Base-by-base conservation (phyloP, 2,113 vertebrate species). In the Alosa alosa region DNA sequence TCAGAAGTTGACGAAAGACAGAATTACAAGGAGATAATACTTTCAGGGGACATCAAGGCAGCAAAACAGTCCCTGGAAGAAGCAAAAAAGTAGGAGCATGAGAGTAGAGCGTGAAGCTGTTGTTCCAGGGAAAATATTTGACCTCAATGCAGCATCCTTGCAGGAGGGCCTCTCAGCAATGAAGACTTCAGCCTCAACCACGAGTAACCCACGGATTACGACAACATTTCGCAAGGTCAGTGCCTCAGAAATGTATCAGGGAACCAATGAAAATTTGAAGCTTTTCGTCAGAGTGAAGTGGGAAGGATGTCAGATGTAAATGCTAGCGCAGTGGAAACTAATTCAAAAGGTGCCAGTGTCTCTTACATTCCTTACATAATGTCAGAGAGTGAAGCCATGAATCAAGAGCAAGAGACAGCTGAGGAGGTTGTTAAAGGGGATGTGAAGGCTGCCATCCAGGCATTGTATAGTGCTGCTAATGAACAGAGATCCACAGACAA, bases 181-280 rank as follows among this genome's bases (percentile, higher is more conserved):
- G 94, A 96, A 89, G 92, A 94, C 91, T 13, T 86, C 91, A 25
- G 89, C 91, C 87, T 92, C 92, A 50, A 93, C 93, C 83, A 90
- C 92, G 89, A 91, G 94, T 90, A 87, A 90, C 82, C 93, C 93
- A 90, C 90, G 91, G 92, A 90, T 89, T 88, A 94, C 86, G 36
- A 89, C 94, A 82, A 93, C 94, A 92, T 94, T 93, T 91, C 89
- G 93, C 96, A 97, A 99, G 97, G 98, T 99, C 96, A 99, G 98
- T 99, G 95, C 94, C 92, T 91, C 95, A 87, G 91, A 94, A 90
- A 94, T 93, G 92, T 89, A 90, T 90, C 93, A 92, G 88, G 93
- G 90, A 90, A 90, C 87, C 89, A 90, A 91, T 90, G 90, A 90
- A 20, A 93, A 68, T 89, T 89, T 92, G 90, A 93, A 88, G 83